A percentile compares a stretch with the other conserved stretches of the same genome.
Conservation (phyloP, 2,888 invertebrate species). For the Drosophila glabriapex region DNA sequence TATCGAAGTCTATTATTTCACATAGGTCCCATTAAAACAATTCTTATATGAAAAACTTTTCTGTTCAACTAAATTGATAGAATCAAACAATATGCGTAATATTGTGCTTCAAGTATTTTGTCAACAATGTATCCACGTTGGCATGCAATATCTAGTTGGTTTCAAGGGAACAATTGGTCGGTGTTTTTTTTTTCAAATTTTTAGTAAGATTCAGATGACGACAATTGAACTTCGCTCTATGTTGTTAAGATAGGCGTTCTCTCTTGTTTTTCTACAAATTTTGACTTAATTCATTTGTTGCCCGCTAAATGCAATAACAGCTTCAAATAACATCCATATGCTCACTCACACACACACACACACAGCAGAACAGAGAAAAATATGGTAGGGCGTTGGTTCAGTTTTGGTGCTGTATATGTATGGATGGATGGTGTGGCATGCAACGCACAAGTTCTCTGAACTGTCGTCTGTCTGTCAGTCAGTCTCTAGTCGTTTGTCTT, state of each 20-base stretch:
- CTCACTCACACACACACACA: neutral
- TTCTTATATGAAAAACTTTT: neutral
- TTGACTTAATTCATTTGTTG: slow-evolving; percentile 8
- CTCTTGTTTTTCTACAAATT: neutral
- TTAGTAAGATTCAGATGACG: neutral
- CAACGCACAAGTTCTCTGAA: slow-evolving; percentile 36
- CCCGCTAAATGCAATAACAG: slow-evolving; percentile 13
- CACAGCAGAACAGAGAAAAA: neutral
- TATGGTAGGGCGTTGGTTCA: slow-evolving; percentile 2
- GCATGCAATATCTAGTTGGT: neutral
- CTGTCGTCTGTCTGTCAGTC: slow-evolving; percentile 9
- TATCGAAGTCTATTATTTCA: neutral
- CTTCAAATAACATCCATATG: neutral
- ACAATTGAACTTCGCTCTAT: neutral
- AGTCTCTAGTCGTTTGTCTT: slow-evolving; percentile 1
- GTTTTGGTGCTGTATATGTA: slow-evolving; percentile 6
- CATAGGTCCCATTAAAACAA: neutral
- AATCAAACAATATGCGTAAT: neutral
- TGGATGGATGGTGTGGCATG: slow-evolving; percentile 18
- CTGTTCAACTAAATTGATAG: neutral
- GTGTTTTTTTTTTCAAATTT: too few species aligned
- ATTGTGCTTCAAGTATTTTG: neutral
- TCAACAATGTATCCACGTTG: neutral
- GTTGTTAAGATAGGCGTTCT: neutral
- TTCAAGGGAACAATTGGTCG: neutral